phyloP scores from a whole-genome alignment of 1,140 invertebrate species.

The Eciton burchellii region DNA sequence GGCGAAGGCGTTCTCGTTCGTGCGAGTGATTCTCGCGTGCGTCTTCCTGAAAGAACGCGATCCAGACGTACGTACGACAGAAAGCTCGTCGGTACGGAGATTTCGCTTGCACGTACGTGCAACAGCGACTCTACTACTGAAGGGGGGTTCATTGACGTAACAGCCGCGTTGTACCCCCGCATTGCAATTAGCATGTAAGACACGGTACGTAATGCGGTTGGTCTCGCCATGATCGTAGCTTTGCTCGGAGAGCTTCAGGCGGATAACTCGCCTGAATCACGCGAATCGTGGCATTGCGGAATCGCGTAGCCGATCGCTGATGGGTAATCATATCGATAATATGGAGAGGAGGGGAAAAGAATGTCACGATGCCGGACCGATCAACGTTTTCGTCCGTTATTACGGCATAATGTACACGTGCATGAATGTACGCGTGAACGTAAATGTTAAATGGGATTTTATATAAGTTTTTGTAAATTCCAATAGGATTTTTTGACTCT shows the following conservation, averaged over 20 bases:
- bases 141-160: constrained; percentile 32
- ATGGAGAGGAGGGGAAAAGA: not conserved
- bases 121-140: too few relatives aligned
- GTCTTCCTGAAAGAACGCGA: constrained; percentile 36
- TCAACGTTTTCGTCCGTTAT: constrained; percentile 27
- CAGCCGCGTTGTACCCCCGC: not conserved
- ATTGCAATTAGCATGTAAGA: constrained; percentile 27
- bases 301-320: not conserved
- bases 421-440: too few relatives aligned
- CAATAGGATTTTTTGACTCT: too few relatives aligned
- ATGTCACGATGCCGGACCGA: not conserved
- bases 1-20: not conserved
- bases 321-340: constrained; percentile 41
- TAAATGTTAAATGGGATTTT: too few relatives aligned
- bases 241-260: not conserved
- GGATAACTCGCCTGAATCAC: constrained; percentile 2
- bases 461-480: too few relatives aligned
- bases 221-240: constrained; percentile 12
- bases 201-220: not conserved
- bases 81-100: constrained; percentile 12
- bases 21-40: not conserved
- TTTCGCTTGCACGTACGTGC: constrained; percentile 15
- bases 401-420: constrained; percentile 26
- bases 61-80: not conserved
- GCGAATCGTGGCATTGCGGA: constrained; percentile 40